Evolutionary conservation across 2,888 invertebrate species (phyloP).

Genomic region (Hybos culiciformis): DNA sequence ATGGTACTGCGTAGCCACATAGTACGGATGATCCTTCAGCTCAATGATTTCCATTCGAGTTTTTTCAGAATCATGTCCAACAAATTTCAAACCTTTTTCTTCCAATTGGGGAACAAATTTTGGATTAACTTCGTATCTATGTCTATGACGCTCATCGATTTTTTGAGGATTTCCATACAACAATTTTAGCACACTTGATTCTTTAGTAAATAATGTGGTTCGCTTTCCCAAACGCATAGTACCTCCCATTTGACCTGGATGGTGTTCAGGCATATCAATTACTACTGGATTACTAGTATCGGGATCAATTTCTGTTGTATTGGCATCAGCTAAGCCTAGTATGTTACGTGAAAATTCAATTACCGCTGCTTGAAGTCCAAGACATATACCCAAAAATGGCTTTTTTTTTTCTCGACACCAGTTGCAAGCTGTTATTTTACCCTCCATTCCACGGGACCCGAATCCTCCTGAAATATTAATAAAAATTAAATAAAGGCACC

Average conservation of each 20-base stretch:
- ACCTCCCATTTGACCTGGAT: conserved; percentile 83
- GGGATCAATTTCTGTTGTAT: conserved; percentile 73
- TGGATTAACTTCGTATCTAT: conserved; percentile 96
- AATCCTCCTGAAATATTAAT: no score
- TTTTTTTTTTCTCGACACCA: conserved; percentile 85
- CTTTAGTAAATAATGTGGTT: conserved; percentile 60
- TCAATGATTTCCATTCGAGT: conserved; percentile 91
- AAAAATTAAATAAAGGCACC: no score
- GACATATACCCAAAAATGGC: conserved; percentile 90
- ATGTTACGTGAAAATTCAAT: conserved; percentile 90
- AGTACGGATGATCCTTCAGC: conserved; percentile 78
- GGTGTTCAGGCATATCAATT: conserved; percentile 98
- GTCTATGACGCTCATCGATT: conserved; percentile 91
- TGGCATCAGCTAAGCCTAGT: conserved; percentile 59
- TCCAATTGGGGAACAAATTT: conserved; percentile 65
- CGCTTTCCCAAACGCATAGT: conserved; percentile 97
- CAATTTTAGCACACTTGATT: conserved; percentile 45
- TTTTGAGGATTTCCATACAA: conserved; percentile 62
- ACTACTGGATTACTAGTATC: conserved; percentile 65
- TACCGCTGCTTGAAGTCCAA: conserved; percentile 95
- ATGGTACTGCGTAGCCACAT: conserved; percentile 92
- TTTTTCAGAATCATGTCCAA: conserved; percentile 69
- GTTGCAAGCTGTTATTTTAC: conserved; percentile 83
- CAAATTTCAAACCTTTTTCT: conserved; percentile 73
- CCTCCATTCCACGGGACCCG: conserved; percentile 89